phyloP scores from a whole-genome alignment of 30 jellyfish, hydroid and myxozoan species.

The Clytia hemisphaerica region DNA sequence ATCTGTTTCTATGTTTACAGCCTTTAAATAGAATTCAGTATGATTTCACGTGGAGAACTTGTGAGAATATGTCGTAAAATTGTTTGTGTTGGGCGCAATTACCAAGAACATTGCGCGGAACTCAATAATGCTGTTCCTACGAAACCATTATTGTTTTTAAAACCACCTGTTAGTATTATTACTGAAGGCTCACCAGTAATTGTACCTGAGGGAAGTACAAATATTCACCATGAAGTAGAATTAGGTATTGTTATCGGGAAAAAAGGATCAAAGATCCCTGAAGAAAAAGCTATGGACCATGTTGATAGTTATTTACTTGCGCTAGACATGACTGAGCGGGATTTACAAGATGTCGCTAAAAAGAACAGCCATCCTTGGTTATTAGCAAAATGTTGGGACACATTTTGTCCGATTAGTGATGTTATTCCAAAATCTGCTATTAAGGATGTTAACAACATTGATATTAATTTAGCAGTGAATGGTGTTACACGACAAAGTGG shows the following conservation, averaged over 20 bases:
- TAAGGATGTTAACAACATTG: conserved; percentile 54
- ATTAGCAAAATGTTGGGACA: conserved; percentile 89
- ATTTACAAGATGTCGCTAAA: conserved; percentile 70
- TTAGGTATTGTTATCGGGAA: conserved; percentile 81
- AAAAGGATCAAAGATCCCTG: conserved; percentile 56
- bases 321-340: conserved; percentile 88
- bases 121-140: conserved; percentile 72
- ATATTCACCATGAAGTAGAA: conserved; percentile 93
- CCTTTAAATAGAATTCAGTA: too few relatives aligned
- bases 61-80: conserved; percentile 62
- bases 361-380: conserved; percentile 85
- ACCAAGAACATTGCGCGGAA: conserved; percentile 72
- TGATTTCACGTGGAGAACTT: conserved; percentile 43
- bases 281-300: conserved; percentile 65
- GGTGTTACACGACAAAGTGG: conserved; percentile 62
- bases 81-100: conserved; percentile 82
- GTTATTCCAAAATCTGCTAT: conserved; percentile 40
- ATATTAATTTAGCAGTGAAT: conserved; percentile 69
- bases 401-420: conserved; percentile 87
- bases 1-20: too few relatives aligned
- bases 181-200: conserved; percentile 59
- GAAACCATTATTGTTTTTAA: conserved; percentile 67
- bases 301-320: conserved; percentile 88
- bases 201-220: conserved; percentile 76
- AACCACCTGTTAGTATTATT: conserved; percentile 68